Conservation (phyloP, 2,888 invertebrate genomes). For the Opisthograptis luteolata region DNA sequence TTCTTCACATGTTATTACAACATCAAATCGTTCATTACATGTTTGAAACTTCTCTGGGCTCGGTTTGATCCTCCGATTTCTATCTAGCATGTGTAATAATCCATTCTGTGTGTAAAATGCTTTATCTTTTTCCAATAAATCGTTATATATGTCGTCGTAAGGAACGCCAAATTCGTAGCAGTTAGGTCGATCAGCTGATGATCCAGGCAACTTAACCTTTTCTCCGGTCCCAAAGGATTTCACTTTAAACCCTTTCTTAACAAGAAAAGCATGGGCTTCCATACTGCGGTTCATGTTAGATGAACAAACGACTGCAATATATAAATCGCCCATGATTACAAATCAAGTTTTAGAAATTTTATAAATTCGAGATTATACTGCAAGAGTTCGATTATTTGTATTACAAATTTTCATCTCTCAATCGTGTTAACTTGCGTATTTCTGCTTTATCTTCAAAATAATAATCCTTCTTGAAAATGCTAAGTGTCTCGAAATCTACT, state of each 20-base stretch:
- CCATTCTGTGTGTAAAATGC: constrained; percentile 99
- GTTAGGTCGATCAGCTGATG: constrained; percentile 96
- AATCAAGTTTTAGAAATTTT: not conserved
- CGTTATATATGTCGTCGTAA: constrained; percentile 98
- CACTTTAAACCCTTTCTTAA: constrained; percentile 98
- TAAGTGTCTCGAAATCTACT: no score
- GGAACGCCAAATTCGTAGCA: constrained; percentile 98
- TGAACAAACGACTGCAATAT: constrained; percentile 98
- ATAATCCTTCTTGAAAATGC: no score
- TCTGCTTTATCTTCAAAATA: no score
- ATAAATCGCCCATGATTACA: constrained; percentile 76
- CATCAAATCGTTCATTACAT: constrained; percentile 95
- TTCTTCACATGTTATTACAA: constrained; percentile 98
- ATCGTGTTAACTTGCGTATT: no score
- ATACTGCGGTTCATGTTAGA: constrained; percentile 99
- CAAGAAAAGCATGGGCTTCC: constrained; percentile 99
- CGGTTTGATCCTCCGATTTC: constrained; percentile 97
- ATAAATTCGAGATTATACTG: no score
- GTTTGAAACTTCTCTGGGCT: constrained; percentile 97
- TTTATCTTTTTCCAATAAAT: constrained; percentile 95
- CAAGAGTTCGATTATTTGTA: no score
- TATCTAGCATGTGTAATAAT: constrained; percentile 98
- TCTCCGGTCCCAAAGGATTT: constrained; percentile 97
- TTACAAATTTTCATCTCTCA: no score
- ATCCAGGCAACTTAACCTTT: constrained; percentile 98